Evolutionary conservation across 1,140 invertebrate genomes (phyloP).

Genomic region (Drosophila pectinifera): DNA sequence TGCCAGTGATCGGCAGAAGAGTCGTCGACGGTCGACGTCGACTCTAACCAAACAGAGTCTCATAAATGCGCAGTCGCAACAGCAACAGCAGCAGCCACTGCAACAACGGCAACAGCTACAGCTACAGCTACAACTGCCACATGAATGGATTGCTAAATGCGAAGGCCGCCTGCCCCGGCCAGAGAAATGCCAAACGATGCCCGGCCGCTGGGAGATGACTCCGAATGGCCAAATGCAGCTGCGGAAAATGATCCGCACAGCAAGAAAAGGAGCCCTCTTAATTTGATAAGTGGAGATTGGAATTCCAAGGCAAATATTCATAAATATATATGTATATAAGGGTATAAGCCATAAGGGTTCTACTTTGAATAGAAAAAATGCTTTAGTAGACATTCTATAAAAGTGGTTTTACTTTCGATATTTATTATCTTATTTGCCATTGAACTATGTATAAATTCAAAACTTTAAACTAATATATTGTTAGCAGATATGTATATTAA

Average conservation of each 20-base stretch:
- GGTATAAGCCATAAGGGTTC: too few species aligned
- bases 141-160: slow-evolving; percentile 58
- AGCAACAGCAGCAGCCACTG: slow-evolving; percentile 59
- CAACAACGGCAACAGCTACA: slow-evolving; percentile 8
- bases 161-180: slow-evolving; percentile 43
- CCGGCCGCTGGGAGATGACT: slow-evolving; percentile 40
- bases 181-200: slow-evolving; percentile 60
- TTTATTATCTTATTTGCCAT: neutral
- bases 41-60: slow-evolving; percentile 39
- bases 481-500: too few species aligned
- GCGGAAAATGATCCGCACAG: slow-evolving; percentile 3
- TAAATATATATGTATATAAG: neutral
- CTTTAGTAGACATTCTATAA: neutral
- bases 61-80: slow-evolving; percentile 79
- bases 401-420: neutral
- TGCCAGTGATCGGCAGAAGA: slow-evolving; percentile 39
- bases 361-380: neutral
- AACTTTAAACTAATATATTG: too few species aligned
- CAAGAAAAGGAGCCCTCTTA: neutral
- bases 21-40: slow-evolving; percentile 5
- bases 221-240: slow-evolving; percentile 40
- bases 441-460: too few species aligned
- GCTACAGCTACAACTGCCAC: slow-evolving; percentile 36
- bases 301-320: slow-evolving; percentile 6
- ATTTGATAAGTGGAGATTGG: neutral